Conservation (phyloP, 2,797 vertebrate genomes). For the Sebastolobus alascanus region DNA sequence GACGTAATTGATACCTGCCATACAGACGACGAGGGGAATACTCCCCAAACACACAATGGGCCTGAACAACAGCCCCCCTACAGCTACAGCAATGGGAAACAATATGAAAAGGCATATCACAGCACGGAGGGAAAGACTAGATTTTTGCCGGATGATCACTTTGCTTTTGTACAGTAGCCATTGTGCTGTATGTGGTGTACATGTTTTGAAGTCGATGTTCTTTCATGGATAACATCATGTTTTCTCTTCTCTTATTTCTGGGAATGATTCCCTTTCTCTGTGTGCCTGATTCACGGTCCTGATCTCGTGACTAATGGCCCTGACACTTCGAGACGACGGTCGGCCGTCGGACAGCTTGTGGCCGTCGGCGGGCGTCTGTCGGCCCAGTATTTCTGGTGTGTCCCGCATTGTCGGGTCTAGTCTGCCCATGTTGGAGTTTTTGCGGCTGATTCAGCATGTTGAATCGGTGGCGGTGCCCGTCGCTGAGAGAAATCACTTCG, state of each 20-base stretch:
- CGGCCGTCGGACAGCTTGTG: too few relatives aligned
- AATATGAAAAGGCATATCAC: slow-evolving; percentile 67
- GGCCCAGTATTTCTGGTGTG: too few relatives aligned
- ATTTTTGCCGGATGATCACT: slow-evolving; percentile 63
- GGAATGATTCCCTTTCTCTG: slow-evolving; percentile 19
- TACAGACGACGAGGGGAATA: slow-evolving; percentile 53
- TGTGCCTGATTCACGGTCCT: slow-evolving; percentile 31
- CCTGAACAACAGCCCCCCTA: slow-evolving; percentile 58
- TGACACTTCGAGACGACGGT: too few relatives aligned
- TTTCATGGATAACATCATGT: slow-evolving; percentile 63
- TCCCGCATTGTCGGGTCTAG: too few relatives aligned
- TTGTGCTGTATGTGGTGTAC: slow-evolving; percentile 54
- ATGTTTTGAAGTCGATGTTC: slow-evolving; percentile 65
- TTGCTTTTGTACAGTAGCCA: slow-evolving; percentile 50
- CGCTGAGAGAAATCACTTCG: too few relatives aligned
- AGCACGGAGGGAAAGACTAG: slow-evolving; percentile 58
- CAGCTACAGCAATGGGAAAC: slow-evolving; percentile 67
- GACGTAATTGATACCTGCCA: slow-evolving; percentile 80
- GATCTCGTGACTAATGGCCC: slow-evolving; percentile 33
- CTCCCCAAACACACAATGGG: slow-evolving; percentile 69
- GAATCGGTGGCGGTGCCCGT: too few relatives aligned
- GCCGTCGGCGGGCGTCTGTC: too few relatives aligned
- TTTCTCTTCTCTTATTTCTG: slow-evolving; percentile 58
- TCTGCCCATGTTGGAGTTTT: too few relatives aligned
- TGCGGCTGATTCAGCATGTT: too few relatives aligned